Evolutionary conservation across 2,888 invertebrate species (phyloP).

Genomic region (Hyppa rectilinea): DNA sequence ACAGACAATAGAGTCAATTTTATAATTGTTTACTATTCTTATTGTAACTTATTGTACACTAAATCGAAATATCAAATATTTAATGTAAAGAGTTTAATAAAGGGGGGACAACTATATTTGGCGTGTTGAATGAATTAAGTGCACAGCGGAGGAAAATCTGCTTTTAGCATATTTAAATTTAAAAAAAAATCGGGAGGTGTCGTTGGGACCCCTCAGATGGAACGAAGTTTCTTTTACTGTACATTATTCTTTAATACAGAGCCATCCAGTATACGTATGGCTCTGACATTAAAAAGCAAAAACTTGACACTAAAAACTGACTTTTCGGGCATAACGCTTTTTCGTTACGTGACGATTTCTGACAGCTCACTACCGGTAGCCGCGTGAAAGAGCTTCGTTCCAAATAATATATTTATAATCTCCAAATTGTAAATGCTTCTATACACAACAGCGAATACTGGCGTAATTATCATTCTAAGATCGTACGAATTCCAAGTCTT

Average conservation of each 20-base stretch:
- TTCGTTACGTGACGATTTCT: too few species aligned
- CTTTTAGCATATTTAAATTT: conserved; percentile 46
- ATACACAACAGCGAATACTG: conserved; percentile 20
- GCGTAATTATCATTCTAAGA: neutral
- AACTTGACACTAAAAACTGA: too few species aligned
- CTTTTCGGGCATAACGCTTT: too few species aligned
- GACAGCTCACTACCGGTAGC: too few species aligned
- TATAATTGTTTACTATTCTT: conserved; percentile 65
- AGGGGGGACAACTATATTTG: conserved; percentile 49
- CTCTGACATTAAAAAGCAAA: too few species aligned
- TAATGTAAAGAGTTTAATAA: conserved; percentile 52
- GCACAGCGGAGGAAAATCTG: conserved; percentile 47
- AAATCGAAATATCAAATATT: conserved; percentile 61
- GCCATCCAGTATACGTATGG: too few species aligned
- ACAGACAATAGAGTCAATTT: conserved; percentile 67
- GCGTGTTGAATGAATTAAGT: conserved; percentile 50
- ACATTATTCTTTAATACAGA: too few species aligned
- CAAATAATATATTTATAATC: conserved; percentile 56
- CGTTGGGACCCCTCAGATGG: too few species aligned
- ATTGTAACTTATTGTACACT: conserved; percentile 56
- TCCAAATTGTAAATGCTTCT: conserved; percentile 40
- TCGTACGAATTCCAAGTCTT: neutral
- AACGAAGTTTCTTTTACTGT: too few species aligned
- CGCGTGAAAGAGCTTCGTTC: too few species aligned
- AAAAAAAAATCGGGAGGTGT: too few species aligned